Base-by-base conservation (phyloP, 2,888 invertebrate genomes). In the Thecophora atra region DNA sequence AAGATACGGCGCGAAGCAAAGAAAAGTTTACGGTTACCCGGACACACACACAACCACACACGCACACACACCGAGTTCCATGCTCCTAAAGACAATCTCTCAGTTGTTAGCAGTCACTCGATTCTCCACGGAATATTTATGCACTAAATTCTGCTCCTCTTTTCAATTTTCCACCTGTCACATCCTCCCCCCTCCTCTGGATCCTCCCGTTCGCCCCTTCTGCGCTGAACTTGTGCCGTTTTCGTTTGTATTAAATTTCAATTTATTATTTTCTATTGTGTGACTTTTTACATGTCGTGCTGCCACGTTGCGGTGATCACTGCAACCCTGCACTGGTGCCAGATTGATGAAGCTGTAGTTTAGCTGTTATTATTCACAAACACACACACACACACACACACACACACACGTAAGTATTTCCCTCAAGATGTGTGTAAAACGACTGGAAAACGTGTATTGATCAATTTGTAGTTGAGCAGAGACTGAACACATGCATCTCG, bases 221-320 rank as follows among this genome's bases (percentile, higher is more conserved):
- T 24, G 3, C 60, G 6, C 24, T 17, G 6, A 17, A 24, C n/a
- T 30, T 60, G 15, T 65, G 24, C 15, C 7, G 44, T 54, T 54
- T 19, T 15, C 56, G 19, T 44, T 37, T 26, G 30, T 6, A 68
- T 68, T 21, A 68, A 56, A 68, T 54, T 68, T 42, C 67, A 68
- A 68, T 68, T 56, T 68, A 68, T 68, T 68, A 68, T 54, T 56
- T 56, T 65, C 37, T 42, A 56, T 54, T 68, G 54, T 68, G 54
- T 51, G 37, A 28, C 52, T 37, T 13, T n/a, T 24, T 24, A 26
- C 24, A 3, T 60, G 8, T n/a, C 60, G n/a, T 5, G 30, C 26
- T 60, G 5, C n/a, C 17, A 47, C 47, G 47, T 47, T 1, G 30
- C 56, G 8, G 24, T 21, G 58, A n/a, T n/a, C n/a, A n/a, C 28